phyloP scores from a whole-genome alignment of 2,888 invertebrate species.

The Erpobdella octoculata region DNA sequence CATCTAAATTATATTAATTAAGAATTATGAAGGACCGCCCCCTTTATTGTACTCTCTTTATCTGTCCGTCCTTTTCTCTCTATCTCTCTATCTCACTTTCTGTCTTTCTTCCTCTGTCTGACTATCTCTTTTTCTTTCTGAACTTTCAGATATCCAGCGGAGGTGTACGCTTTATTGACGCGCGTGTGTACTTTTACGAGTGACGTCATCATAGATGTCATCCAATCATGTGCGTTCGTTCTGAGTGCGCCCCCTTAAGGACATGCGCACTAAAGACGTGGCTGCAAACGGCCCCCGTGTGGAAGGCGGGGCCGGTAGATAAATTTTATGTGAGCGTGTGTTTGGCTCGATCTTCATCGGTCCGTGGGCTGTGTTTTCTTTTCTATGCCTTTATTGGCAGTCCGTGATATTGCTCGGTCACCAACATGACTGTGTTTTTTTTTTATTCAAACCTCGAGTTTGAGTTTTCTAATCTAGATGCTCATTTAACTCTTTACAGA shows the following conservation, averaged over 20 bases:
- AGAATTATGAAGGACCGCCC: too few relatives aligned
- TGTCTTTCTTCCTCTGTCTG: not conserved
- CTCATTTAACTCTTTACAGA: not conserved
- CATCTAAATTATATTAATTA: too few relatives aligned
- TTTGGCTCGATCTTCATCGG: not conserved
- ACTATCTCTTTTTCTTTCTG: too few relatives aligned
- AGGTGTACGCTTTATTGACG: too few relatives aligned
- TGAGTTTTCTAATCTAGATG: not conserved
- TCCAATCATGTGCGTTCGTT: slow-evolving; percentile 3
- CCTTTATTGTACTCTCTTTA: not conserved
- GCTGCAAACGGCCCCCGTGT: not conserved
- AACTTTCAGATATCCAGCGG: too few relatives aligned
- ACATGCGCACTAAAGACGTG: not conserved
- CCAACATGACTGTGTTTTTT: too few relatives aligned
- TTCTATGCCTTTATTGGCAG: too few relatives aligned
- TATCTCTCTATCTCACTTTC: not conserved
- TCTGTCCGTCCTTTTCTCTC: not conserved
- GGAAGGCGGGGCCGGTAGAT: not conserved
- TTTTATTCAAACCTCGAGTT: too few relatives aligned
- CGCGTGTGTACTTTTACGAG: too few relatives aligned
- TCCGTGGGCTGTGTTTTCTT: too few relatives aligned
- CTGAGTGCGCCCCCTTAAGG: not conserved
- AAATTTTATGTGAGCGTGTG: not conserved
- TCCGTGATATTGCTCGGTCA: too few relatives aligned
- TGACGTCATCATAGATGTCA: slow-evolving; percentile 6